Base-by-base conservation (phyloP, 2,797 vertebrate species). In the Emydoidea blandingii region DNA sequence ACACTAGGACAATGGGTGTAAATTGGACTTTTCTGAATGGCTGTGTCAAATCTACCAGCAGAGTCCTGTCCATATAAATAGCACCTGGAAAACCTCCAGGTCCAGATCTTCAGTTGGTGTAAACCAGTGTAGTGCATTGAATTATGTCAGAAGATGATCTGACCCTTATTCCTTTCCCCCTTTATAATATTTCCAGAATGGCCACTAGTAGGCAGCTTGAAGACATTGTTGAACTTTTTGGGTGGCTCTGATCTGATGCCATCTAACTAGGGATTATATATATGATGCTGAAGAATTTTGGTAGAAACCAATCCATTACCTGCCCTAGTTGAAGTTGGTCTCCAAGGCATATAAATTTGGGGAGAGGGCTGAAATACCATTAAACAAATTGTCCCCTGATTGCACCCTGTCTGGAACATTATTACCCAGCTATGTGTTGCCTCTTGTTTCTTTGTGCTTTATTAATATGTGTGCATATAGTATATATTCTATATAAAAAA, bases 251-350 rank as follows among this genome's bases (percentile, higher is more conserved):
- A 78, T 93, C 94, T 96, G 57, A 83, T 90, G 37, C 65, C 47
- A 27, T 19, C 85, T 83, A 90, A 91, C 57, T 12, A 82, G 53
- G 12, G 44, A 14, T 47, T 12, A 44, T 47, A 41, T 72, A 19
- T 44, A 27, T 14, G 49, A 78, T 93, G 41, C 92, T 95, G 41
- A 94, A 86, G 68, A 83, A 25, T 83, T 94, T 84, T 88, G 83
- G 47, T 52, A 82, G 41, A 94, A 91, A 80, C 19, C 25, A 76
- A 6, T 8, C 41, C 5, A 18, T 79, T 88, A 1, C 47, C 16
- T 85, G 62, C 7, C 23, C 50, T n/a, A 88, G 12, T 31, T 47
- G 74, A 47, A 47, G 41, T 31, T 78, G 41, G 25, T 27, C 12
- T 78, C 12, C 44, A 83, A 90, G 91, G 15, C 90, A 81, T 23